A percentile compares a stretch with the other conserved stretches of the same genome.
Conservation (phyloP, 2,888 invertebrate species). For the Sarcophaga carnaria region DNA sequence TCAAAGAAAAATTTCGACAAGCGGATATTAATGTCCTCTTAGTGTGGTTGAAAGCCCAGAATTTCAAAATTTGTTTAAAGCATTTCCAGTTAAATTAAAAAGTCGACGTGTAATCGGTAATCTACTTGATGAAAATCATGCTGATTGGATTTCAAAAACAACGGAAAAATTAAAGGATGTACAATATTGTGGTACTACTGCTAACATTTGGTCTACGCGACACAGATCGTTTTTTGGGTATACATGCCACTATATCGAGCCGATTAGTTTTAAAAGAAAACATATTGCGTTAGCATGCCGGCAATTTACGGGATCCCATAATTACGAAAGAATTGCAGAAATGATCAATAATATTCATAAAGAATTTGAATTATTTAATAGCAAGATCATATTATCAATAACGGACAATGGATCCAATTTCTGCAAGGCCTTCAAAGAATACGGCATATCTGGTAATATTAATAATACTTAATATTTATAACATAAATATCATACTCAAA, state of each 20-base stretch:
- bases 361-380: conserved; percentile 22
- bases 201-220: conserved; percentile 28
- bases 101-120: not conserved
- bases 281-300: conserved; percentile 10
- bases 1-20: conserved; percentile 6
- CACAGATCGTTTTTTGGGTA: conserved; percentile 35
- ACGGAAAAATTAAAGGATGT: not conserved
- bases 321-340: conserved; percentile 15
- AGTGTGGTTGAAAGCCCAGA: conserved; percentile 37
- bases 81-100: not conserved
- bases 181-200: conserved; percentile 31
- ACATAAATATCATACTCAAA: too few species aligned
- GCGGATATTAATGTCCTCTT: conserved; percentile 9
- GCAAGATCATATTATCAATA: conserved; percentile 7
- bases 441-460: not conserved
- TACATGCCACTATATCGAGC: conserved; percentile 31
- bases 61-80: conserved; percentile 26
- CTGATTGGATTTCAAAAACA: conserved; percentile 5
- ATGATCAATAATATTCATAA: conserved; percentile 13
- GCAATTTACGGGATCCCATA: conserved; percentile 7
- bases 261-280: not conserved
- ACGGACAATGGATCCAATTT: conserved; percentile 48
- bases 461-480: too few species aligned
- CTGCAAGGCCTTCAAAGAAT: conserved; percentile 25
- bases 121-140: conserved; percentile 5